A percentile compares a stretch with the other conserved stretches of the same genome.
phyloP scores from a whole-genome alignment of 1,140 invertebrate genomes.

The Nymphalis io region DNA sequence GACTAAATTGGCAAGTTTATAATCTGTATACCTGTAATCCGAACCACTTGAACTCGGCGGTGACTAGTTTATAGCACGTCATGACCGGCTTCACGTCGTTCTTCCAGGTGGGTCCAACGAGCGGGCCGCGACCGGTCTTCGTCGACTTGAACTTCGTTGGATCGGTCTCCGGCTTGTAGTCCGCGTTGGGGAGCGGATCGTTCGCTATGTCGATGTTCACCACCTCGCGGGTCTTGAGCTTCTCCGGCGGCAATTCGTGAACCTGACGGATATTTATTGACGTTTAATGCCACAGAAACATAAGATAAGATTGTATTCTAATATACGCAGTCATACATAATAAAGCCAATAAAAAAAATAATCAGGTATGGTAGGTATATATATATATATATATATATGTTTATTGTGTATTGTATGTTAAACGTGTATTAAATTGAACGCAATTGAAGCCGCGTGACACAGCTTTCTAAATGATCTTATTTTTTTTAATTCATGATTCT shows the following conservation, averaged over 20 bases:
- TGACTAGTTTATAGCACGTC: conserved; percentile 99
- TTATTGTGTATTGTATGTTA: no score
- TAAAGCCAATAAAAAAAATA: no score
- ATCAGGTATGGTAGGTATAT: no score
- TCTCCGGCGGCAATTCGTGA: conserved; percentile 93
- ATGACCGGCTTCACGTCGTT: conserved; percentile 93
- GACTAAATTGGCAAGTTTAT: no score
- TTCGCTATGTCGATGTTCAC: conserved; percentile 97
- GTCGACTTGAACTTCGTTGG: conserved; percentile 93
- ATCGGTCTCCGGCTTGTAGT: conserved; percentile 94
- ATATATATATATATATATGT: no score
- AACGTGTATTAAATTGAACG: no score
- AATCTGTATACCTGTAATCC: conserved; percentile 96
- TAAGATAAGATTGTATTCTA: no score
- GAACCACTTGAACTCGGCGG: conserved; percentile 99
- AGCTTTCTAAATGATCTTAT: no score
- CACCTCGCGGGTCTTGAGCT: conserved; percentile 93
- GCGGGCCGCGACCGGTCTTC: conserved; percentile 97
- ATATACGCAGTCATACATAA: no score
- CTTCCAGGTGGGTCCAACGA: conserved; percentile 91
- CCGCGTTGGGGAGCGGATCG: conserved; percentile 88
- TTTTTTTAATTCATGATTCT: no score
- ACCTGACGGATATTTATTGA: conserved; percentile 82
- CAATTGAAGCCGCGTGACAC: no score
- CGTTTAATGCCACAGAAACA: no score